A percentile compares a stretch with the other conserved stretches of the same genome.
Conservation (phyloP, 1,140 invertebrate genomes). For the Melitaea cinxia region DNA sequence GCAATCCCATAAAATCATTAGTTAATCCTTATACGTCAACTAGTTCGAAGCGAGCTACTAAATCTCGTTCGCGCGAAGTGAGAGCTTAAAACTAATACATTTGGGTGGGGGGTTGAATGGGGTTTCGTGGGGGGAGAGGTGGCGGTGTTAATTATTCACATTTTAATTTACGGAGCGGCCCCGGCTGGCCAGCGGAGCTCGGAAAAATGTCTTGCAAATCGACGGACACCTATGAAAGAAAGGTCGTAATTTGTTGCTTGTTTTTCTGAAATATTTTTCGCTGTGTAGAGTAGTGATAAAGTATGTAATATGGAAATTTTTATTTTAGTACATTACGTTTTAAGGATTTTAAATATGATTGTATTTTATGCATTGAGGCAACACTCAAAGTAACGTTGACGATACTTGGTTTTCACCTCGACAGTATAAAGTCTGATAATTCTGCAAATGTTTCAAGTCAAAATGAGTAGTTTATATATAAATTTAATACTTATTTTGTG, state of each 20-base stretch:
- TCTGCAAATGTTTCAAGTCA: no score
- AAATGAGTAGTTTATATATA: no score
- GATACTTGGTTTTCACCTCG: no score
- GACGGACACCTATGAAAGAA: conserved; percentile 59
- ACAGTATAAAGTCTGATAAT: no score
- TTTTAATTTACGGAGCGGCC: conserved; percentile 76
- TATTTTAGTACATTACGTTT: not conserved
- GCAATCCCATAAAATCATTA: not conserved
- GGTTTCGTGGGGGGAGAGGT: conserved; percentile 29
- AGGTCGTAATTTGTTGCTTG: conserved; percentile 27
- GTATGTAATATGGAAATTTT: conserved; percentile 7
- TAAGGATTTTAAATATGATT: not conserved
- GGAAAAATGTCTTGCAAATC: conserved; percentile 77
- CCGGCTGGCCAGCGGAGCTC: conserved; percentile 51
- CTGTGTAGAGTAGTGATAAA: not conserved
- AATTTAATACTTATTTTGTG: no score
- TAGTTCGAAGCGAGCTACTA: conserved; percentile 52
- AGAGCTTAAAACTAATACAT: conserved; percentile 80
- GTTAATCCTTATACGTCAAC: conserved; percentile 48
- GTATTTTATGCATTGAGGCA: not conserved
- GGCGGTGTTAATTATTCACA: conserved; percentile 75
- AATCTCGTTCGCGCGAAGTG: conserved; percentile 65
- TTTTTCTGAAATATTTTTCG: conserved; percentile 9
- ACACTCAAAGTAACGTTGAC: not conserved
- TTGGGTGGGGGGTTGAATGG: conserved; percentile 50